These are phyloP conservation scores for Galerucella nymphaeae DNA, from an alignment of 2,888 invertebrate species.

Conservation along the genomic window DNA sequence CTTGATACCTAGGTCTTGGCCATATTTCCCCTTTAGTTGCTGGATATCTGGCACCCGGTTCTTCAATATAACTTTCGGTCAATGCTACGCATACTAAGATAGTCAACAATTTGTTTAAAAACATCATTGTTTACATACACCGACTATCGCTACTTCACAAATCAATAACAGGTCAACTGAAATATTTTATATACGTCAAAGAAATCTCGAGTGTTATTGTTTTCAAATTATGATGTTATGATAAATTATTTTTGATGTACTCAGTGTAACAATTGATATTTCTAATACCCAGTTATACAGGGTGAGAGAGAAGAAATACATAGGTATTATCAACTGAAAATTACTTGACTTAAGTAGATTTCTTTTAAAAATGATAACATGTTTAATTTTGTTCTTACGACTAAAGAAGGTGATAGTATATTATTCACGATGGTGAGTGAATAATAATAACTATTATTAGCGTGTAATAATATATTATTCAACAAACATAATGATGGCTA, in stretches of 20 bases:
- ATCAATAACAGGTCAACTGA: neutral
- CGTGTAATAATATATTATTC: no score
- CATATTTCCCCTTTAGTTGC: slow-evolving; percentile 75
- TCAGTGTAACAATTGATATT: no score
- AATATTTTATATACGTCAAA: neutral
- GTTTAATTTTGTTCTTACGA: no score
- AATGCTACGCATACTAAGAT: slow-evolving; percentile 2
- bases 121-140: neutral
- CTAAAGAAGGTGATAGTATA: no score
- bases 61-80: slow-evolving; percentile 48
- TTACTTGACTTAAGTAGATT: no score
- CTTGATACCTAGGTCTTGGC: slow-evolving; percentile 73
- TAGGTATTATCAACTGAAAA: no score
- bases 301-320: no score
- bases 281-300: no score
- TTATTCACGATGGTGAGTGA: no score
- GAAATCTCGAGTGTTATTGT: neutral
- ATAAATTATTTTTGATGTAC: neutral
- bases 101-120: neutral
- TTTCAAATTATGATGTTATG: neutral
- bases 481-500: no score
- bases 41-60: slow-evolving; percentile 67
- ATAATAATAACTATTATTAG: no score
- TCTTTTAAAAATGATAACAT: no score
- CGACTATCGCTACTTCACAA: neutral